Conservation (phyloP, 2,113 vertebrate species). For the Paracanthobrama guichenoti region DNA sequence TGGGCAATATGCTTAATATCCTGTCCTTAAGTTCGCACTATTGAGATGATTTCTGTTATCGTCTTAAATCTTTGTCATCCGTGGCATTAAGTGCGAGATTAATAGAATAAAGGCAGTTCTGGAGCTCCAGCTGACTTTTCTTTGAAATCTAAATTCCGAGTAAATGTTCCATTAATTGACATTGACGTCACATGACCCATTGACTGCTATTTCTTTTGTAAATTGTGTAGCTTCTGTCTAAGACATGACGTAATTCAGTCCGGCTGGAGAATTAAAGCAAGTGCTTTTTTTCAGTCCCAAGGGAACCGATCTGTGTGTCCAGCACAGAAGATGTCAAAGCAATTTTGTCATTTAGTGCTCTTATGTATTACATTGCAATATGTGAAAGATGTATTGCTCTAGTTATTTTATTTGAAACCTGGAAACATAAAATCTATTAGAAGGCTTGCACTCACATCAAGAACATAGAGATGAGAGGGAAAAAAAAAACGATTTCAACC, state of each 20-base stretch:
- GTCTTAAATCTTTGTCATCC: neutral
- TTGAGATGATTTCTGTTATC: neutral
- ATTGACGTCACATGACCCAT: slow-evolving; percentile 23
- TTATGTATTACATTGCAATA: neutral
- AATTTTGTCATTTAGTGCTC: neutral
- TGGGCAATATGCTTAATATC: too few species aligned
- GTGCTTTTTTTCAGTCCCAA: neutral
- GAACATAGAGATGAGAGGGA: neutral
- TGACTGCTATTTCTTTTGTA: slow-evolving; percentile 34
- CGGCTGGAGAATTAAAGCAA: slow-evolving; percentile 11
- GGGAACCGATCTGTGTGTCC: neutral
- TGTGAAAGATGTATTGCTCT: neutral
- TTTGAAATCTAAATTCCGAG: neutral
- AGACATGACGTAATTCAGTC: slow-evolving; percentile 42
- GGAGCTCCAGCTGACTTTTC: neutral
- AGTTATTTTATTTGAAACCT: neutral
- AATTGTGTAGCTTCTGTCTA: neutral
- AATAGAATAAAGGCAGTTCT: neutral
- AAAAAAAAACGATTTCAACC: neutral
- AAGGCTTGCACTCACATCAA: neutral
- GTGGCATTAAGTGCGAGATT: neutral
- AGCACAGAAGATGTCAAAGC: neutral
- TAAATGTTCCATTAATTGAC: neutral
- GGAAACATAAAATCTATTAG: neutral
- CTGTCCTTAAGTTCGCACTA: too few species aligned